Evolutionary conservation across 2,113 vertebrate species (phyloP).

Genomic region (Chaenocephalus aceratus): DNA sequence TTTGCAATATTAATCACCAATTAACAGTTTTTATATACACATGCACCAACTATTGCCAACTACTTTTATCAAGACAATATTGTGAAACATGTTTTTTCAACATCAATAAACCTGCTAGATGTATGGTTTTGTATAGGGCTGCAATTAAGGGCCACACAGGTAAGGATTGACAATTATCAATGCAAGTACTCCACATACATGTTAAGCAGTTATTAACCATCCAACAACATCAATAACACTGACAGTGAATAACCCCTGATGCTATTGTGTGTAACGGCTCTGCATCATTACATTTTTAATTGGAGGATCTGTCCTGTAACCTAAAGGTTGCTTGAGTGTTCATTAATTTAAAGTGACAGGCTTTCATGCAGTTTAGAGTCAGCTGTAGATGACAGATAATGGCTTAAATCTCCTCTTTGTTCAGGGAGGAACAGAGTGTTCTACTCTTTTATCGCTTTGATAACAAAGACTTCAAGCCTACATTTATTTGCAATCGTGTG

Average conservation of each 20-base stretch:
- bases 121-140: neutral
- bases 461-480: neutral
- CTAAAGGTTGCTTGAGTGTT: neutral
- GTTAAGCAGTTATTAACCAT: neutral
- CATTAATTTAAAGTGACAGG: neutral
- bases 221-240: neutral
- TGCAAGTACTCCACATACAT: neutral
- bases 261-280: neutral
- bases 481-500: too few species aligned
- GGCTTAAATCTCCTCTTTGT: neutral
- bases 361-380: neutral
- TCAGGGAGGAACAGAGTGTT: neutral
- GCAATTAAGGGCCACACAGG: neutral
- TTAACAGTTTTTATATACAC: neutral
- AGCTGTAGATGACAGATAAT: neutral
- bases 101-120: neutral
- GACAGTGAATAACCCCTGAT: neutral
- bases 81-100: neutral
- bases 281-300: neutral
- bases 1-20: neutral
- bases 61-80: conserved; percentile 3
- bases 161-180: neutral
- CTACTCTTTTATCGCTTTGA: neutral
- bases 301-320: neutral
- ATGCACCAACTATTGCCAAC: neutral